Evolutionary conservation across 1,140 invertebrate species (phyloP).

Genomic region (Adoxophyes honmai): DNA sequence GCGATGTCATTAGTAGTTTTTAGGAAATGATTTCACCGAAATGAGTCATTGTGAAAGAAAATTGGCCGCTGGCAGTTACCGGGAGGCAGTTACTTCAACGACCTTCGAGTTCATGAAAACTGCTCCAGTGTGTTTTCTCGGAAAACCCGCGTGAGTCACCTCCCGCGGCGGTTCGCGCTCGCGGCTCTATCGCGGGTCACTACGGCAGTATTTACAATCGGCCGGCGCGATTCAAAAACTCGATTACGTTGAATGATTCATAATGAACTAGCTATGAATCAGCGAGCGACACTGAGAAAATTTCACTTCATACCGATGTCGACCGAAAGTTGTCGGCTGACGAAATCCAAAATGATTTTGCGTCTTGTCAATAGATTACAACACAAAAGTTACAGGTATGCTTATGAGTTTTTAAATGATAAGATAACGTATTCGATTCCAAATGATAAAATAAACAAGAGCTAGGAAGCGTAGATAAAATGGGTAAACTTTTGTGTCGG

Average conservation of each 20-base stretch:
- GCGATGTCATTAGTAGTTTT: background rate
- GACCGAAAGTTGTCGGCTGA: background rate
- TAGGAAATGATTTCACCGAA: conserved; percentile 18
- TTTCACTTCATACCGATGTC: conserved; percentile 30
- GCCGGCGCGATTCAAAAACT: conserved; percentile 67
- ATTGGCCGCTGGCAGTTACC: conserved; percentile 22
- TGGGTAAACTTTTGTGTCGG: conserved; percentile 19
- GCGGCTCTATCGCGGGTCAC: conserved; percentile 61
- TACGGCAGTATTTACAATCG: conserved; percentile 67
- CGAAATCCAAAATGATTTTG: conserved; percentile 4
- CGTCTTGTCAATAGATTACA: background rate
- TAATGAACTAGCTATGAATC: conserved; percentile 56
- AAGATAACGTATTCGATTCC: background rate
- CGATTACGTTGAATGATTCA: conserved; percentile 70
- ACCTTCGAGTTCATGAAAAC: conserved; percentile 71
- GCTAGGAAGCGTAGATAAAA: conserved; percentile 20
- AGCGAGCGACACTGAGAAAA: conserved; percentile 54
- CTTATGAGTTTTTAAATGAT: background rate
- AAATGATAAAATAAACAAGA: conserved; percentile 11
- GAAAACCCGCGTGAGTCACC: conserved; percentile 73
- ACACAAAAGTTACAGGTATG: background rate
- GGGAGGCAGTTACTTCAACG: conserved; percentile 31
- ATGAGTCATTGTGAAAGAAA: conserved; percentile 24
- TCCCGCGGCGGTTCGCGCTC: conserved; percentile 28
- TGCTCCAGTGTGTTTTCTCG: conserved; percentile 55